These are phyloP conservation scores for Ooceraea biroi DNA, from an alignment of 1,140 invertebrate species.

Conservation along the genomic window DNA sequence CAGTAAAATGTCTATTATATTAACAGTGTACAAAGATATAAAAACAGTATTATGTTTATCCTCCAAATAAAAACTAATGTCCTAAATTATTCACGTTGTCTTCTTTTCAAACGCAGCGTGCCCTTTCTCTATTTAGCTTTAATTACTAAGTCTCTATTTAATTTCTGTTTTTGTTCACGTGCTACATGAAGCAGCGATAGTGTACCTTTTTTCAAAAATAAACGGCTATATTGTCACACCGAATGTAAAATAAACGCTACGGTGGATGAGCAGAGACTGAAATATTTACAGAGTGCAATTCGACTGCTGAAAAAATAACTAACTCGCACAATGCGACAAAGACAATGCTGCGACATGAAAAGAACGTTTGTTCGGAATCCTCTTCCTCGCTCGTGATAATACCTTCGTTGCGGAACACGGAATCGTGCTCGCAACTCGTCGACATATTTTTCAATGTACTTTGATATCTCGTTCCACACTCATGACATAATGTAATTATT, in stretches of 20 bases:
- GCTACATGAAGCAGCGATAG: neutral
- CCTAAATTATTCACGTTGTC: slow-evolving; percentile 26
- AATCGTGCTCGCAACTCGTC: neutral
- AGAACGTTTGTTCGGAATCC: slow-evolving; percentile 20
- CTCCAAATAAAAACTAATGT: slow-evolving; percentile 8
- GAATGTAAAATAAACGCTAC: slow-evolving; percentile 42
- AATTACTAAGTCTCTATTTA: slow-evolving; percentile 34
- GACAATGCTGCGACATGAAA: slow-evolving; percentile 42
- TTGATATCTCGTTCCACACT: neutral
- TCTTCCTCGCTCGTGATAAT: slow-evolving; percentile 16
- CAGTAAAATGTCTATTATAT: neutral
- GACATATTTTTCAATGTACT: slow-evolving; percentile 23
- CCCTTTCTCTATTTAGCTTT: slow-evolving; percentile 35
- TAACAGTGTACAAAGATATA: neutral
- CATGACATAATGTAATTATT: neutral
- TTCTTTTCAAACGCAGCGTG: neutral
- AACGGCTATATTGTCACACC: slow-evolving; percentile 5
- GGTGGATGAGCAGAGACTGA: slow-evolving; percentile 9
- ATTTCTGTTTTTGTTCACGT: slow-evolving; percentile 18
- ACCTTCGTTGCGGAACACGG: neutral
- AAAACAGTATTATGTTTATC: neutral
- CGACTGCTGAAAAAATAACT: slow-evolving; percentile 50
- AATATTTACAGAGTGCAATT: slow-evolving; percentile 54
- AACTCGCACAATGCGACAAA: slow-evolving; percentile 20
- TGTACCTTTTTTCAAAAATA: slow-evolving; percentile 33